phyloP scores from a whole-genome alignment of 2,113 vertebrate species.

The Gila orcuttii region DNA sequence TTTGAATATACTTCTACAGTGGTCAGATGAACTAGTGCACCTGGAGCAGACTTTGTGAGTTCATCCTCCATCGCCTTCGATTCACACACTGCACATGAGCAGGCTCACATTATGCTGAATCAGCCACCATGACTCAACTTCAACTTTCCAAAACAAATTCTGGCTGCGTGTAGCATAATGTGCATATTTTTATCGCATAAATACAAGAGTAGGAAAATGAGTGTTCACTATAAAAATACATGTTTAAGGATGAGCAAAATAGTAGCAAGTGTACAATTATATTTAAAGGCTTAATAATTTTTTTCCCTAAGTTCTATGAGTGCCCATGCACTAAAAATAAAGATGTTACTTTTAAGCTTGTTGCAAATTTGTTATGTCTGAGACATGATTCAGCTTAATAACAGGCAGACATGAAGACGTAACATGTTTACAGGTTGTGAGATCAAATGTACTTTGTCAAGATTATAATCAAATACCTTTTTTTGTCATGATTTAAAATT shows the following conservation, averaged over 20 bases:
- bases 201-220: background rate
- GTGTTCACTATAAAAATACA: too few species aligned
- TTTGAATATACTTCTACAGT: slow-evolving; percentile 12
- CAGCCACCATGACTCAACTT: background rate
- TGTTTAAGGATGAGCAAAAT: background rate
- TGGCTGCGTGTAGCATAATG: background rate
- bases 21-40: background rate
- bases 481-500: slow-evolving; percentile 10
- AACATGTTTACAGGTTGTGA: slow-evolving; percentile 19
- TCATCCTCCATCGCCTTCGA: background rate
- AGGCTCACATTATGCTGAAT: background rate
- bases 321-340: background rate
- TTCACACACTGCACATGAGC: background rate
- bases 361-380: slow-evolving; percentile 16
- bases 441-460: slow-evolving; percentile 7
- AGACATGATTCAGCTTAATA: slow-evolving; percentile 36
- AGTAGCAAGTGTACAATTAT: background rate
- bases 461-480: background rate
- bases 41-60: background rate
- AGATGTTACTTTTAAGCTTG: background rate
- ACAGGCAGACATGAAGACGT: background rate
- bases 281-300: background rate
- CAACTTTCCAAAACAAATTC: background rate
- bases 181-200: background rate
- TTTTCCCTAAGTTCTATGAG: too few species aligned